Conservation (phyloP, 92 coral and sea anemone genomes). For the Epizoanthus stellaris region DNA sequence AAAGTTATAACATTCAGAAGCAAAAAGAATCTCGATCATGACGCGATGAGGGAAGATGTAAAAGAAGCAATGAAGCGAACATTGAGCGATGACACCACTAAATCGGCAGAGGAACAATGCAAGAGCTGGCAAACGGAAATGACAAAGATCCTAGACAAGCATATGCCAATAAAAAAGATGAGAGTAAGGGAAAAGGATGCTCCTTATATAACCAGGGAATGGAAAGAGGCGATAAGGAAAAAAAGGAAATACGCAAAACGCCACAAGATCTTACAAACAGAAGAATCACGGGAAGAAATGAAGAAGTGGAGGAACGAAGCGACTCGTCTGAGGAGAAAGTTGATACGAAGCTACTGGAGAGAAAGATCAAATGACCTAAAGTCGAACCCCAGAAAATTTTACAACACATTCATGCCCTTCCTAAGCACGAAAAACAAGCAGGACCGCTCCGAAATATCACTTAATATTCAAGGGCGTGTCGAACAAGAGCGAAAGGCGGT, state of each 20-base stretch:
- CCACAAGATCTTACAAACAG: constrained; percentile 41
- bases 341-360: constrained; percentile 50
- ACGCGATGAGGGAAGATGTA: constrained; percentile 33
- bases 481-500: constrained; percentile 58
- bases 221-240: constrained; percentile 62
- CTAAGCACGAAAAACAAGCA: constrained; percentile 37
- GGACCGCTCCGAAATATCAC: constrained; percentile 33
- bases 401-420: constrained; percentile 61
- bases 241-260: constrained; percentile 53
- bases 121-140: constrained; percentile 42
- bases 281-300: constrained; percentile 48
- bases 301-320: constrained; percentile 57
- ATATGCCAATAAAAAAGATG: constrained; percentile 65
- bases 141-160: constrained; percentile 47
- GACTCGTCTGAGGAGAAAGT: constrained; percentile 47
- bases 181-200: constrained; percentile 66
- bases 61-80: constrained; percentile 16
- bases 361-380: constrained; percentile 50
- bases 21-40: constrained; percentile 34
- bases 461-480: constrained; percentile 33
- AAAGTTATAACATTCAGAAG: too few relatives aligned
- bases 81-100: background rate
- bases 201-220: constrained; percentile 62
- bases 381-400: constrained; percentile 50
- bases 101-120: constrained; percentile 23